phyloP scores from a whole-genome alignment of 2,113 vertebrate species.

The Fulmarus glacialis region DNA sequence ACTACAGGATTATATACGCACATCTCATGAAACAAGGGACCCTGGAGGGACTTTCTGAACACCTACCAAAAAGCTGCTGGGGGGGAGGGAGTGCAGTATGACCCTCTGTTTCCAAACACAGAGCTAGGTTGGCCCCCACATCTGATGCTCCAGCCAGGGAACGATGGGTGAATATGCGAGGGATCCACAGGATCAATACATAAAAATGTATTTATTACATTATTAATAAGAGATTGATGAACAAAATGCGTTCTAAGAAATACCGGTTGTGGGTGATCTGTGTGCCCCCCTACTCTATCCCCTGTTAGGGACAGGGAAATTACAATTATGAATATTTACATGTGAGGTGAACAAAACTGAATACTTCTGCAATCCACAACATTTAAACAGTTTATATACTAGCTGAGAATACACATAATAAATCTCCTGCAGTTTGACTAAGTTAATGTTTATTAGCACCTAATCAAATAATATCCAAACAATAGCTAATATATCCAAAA shows the following conservation, averaged over 20 bases:
- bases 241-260: neutral
- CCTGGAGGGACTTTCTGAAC: neutral
- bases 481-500: neutral
- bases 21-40: neutral
- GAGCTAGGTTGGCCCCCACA: neutral
- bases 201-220: no score
- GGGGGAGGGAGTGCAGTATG: no score
- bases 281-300: neutral
- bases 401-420: neutral
- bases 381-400: neutral
- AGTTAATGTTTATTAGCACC: neutral
- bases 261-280: neutral
- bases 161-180: fast-evolving
- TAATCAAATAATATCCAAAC: neutral
- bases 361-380: neutral
- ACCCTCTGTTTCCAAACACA: neutral
- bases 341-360: neutral
- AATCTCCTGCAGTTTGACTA: neutral
- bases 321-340: neutral
- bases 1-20: neutral
- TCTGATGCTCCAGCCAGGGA: neutral
- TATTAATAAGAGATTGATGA: neutral
- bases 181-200: neutral
- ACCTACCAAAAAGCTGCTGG: neutral
- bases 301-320: neutral